Percentiles rank a stretch among this genome's conserved stretches.
phyloP scores from a whole-genome alignment of 2,113 vertebrate genomes.

The Perognathus longimembris region DNA sequence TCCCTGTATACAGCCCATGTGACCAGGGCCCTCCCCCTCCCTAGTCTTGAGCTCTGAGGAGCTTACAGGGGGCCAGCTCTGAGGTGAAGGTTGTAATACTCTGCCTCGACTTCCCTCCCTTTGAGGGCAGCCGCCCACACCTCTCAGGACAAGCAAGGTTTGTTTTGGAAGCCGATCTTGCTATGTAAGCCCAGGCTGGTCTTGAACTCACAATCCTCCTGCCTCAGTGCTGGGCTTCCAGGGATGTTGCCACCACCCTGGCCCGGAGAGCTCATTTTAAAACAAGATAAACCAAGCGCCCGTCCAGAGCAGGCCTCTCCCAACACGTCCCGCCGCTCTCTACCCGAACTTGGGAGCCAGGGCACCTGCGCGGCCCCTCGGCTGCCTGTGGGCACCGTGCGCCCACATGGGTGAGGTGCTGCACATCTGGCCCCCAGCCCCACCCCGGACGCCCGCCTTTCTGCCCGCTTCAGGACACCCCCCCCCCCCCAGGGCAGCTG shows the following conservation, averaged over 20 bases:
- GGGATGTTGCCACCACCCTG: neutral
- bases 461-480: accelerated
- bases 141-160: neutral
- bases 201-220: too few species aligned
- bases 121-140: neutral
- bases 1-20: neutral
- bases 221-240: neutral
- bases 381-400: accelerated
- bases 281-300: neutral
- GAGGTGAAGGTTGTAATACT: accelerated
- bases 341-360: neutral
- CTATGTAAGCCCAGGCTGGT: too few species aligned
- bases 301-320: neutral
- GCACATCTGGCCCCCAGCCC: neutral
- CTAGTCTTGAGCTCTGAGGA: neutral
- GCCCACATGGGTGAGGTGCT: accelerated
- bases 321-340: neutral
- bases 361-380: neutral
- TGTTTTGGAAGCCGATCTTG: too few species aligned
- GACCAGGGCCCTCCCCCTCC: neutral
- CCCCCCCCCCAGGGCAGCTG: neutral
- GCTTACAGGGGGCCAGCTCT: neutral
- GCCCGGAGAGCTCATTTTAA: neutral
- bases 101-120: neutral
- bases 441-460: too few species aligned